Percentiles rank a stretch among this genome's conserved stretches.
These are phyloP conservation scores for Drosophila kokeensis DNA, from an alignment of 2,888 invertebrate genomes.

Conservation along the genomic window DNA sequence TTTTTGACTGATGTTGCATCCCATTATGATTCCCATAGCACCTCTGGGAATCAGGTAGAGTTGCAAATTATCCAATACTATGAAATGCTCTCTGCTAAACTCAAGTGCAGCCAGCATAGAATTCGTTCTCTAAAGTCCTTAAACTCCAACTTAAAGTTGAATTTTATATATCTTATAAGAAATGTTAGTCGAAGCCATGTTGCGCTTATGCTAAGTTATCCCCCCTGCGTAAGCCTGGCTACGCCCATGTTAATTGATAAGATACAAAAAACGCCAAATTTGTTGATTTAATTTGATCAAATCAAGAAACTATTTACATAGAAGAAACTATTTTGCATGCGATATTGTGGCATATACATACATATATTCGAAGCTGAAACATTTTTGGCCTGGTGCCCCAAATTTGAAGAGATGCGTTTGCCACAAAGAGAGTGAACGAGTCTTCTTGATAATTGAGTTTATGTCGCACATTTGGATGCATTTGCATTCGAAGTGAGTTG, in stretches of 20 bases:
- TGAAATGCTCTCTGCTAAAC: background rate
- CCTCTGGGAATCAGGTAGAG: background rate
- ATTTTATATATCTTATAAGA: background rate
- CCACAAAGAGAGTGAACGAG: background rate
- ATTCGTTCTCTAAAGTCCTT: background rate
- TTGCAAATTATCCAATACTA: background rate
- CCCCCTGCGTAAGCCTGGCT: background rate
- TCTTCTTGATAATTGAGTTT: conserved; percentile 18
- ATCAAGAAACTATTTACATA: background rate
- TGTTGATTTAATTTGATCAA: too few relatives aligned
- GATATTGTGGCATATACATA: background rate
- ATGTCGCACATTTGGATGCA: conserved; percentile 20
- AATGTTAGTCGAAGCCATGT: background rate
- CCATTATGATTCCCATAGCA: background rate
- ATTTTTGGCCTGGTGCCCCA: background rate
- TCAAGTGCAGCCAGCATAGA: background rate
- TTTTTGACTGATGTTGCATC: background rate
- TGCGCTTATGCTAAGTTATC: background rate
- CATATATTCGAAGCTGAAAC: too few relatives aligned
- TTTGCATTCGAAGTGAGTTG: conserved; percentile 28
- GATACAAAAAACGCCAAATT: background rate
- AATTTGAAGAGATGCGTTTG: background rate
- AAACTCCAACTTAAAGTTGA: background rate
- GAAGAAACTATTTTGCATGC: background rate
- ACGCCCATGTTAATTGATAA: too few relatives aligned